phyloP scores from a whole-genome alignment of 2,797 vertebrate species.

The Liasis olivaceus region DNA sequence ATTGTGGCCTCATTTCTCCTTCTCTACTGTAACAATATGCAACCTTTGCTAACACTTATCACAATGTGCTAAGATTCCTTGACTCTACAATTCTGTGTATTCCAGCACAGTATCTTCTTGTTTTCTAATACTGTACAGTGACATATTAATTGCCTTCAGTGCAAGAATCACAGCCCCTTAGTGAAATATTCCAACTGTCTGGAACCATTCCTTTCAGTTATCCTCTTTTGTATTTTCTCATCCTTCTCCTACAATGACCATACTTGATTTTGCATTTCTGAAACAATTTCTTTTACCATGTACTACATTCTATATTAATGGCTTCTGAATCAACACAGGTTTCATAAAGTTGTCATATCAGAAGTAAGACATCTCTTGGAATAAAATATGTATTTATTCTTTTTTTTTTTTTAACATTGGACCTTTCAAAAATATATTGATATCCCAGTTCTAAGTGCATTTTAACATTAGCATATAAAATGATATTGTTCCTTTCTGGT shows the following conservation, averaged over 20 bases:
- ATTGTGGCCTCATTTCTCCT: not conserved
- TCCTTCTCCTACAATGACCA: not conserved
- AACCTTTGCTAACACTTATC: not conserved
- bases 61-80: not conserved
- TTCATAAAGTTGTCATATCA: not conserved
- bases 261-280: not conserved
- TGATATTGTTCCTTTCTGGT: not conserved
- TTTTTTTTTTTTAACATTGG: not conserved
- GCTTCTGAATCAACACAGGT: not conserved
- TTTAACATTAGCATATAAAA: not conserved
- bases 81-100: not conserved
- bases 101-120: not conserved
- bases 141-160: not conserved
- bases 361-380: not conserved
- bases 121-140: too few relatives aligned
- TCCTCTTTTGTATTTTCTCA: not conserved
- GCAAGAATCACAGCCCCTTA: not conserved
- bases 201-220: not conserved
- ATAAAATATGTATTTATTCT: not conserved
- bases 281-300: not conserved
- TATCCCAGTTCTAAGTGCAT: not conserved
- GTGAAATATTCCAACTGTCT: not conserved
- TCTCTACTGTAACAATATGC: not conserved
- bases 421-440: not conserved
- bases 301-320: fast-evolving